A percentile compares a stretch with the other conserved stretches of the same genome.
Evolutionary conservation across 2,113 vertebrate species (phyloP).

Genomic region (Paramormyrops kingsleyae): DNA sequence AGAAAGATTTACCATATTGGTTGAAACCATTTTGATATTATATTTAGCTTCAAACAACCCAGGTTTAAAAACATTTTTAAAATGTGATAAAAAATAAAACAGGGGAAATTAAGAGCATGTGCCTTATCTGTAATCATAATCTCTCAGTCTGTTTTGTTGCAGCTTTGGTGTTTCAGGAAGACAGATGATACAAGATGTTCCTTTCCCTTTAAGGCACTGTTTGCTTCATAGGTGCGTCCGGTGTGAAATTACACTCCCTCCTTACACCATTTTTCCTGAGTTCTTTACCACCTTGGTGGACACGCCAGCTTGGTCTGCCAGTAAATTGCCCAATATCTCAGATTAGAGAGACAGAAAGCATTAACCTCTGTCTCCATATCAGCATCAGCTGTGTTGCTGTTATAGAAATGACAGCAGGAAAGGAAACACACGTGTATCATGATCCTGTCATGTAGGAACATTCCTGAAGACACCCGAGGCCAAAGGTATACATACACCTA

Average conservation of each 20-base stretch:
- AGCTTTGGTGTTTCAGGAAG: conserved; percentile 82
- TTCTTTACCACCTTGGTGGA: conserved; percentile 56
- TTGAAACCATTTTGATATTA: neutral
- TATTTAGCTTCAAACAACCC: conserved; percentile 46
- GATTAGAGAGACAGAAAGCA: neutral
- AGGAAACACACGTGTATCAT: neutral
- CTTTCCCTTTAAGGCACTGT: conserved; percentile 73
- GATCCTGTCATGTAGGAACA: neutral
- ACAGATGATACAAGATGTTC: conserved; percentile 81
- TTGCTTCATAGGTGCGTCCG: conserved; percentile 79
- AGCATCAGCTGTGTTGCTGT: neutral
- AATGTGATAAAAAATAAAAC: neutral
- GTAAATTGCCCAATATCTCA: neutral
- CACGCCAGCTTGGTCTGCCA: conserved; percentile 14
- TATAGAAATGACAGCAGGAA: neutral
- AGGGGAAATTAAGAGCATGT: conserved; percentile 71
- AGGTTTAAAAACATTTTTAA: neutral
- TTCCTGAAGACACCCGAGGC: neutral
- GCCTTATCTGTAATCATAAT: conserved; percentile 81
- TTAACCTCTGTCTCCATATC: neutral
- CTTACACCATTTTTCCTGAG: conserved; percentile 66
- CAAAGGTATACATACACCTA: neutral
- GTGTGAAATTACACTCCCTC: conserved; percentile 81
- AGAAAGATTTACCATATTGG: neutral
- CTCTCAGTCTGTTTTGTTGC: conserved; percentile 76